Base-by-base conservation (phyloP, 2,113 vertebrate genomes). In the Holacanthus passer region DNA sequence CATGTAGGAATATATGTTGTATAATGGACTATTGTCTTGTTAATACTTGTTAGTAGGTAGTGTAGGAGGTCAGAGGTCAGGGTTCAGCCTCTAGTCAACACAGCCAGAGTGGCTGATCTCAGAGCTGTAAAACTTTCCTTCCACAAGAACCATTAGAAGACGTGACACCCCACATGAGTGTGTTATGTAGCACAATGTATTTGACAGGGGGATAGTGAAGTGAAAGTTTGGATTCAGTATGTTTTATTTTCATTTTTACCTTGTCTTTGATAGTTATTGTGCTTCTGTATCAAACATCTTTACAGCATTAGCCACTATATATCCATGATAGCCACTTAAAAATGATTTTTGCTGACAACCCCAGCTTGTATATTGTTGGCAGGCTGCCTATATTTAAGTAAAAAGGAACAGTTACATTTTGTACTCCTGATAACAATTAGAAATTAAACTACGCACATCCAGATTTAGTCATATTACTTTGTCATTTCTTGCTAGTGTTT, bases 51-150 rank as follows among this genome's bases (percentile, higher is more conserved):
- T n/a, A n/a, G n/a, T n/a, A n/a, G n/a, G n/a, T n/a, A n/a, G n/a
- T n/a, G n/a, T n/a, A n/a, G n/a, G n/a, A 68, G 89, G 84, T 91
- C 91, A 90, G 58, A 88, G 89, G 88, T 90, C 79, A 88, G 73
- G 65, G 81, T 64, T 81, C 70, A 82, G 62, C 63, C 78, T 77
- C 31, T n/a, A 16, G 72, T 77, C 73, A 84, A 77, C 64, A 76
- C 67, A 75, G 83, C 64, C 69, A 66, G 11, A 32, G n/a, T 65
- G 64, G 45, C 47, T 29, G 60, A 67, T 85, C 45, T 73, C 39
- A 58, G 55, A 74, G 87, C 81, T 69, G 60, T 89, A 78, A 81
- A 83, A 71, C 32, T 43, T 66, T 60, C 14, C 48, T 17, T 65
- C 24, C 13, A 81, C 74, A 27, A 66, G 7, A 47, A 47, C 31